These are phyloP conservation scores for Dermochelys coriacea DNA, from an alignment of 2,797 vertebrate species.

Conservation along the genomic window DNA sequence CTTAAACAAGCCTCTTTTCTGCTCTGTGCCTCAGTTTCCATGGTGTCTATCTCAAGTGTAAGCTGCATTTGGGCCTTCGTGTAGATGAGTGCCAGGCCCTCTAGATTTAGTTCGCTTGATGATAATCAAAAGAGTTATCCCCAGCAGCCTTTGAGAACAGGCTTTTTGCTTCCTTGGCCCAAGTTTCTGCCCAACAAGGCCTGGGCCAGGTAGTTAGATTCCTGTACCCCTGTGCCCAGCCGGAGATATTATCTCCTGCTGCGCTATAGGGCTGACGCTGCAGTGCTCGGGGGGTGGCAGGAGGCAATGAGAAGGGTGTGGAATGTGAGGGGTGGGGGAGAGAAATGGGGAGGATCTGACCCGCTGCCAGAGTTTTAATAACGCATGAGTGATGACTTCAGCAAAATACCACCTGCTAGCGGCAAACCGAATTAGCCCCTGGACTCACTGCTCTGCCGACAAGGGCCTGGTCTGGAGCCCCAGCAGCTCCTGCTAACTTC, in stretches of 20 bases:
- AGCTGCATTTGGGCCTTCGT: neutral
- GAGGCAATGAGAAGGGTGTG: neutral
- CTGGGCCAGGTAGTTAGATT: neutral
- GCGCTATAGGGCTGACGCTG: neutral
- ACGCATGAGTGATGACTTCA: neutral
- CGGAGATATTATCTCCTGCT: neutral
- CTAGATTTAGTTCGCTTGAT: neutral
- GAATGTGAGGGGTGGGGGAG: neutral
- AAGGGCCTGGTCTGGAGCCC: neutral
- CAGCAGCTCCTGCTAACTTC: neutral
- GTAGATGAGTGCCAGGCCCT: accelerated
- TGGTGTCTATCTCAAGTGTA: neutral
- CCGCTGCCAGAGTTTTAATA: neutral
- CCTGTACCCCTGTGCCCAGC: neutral
- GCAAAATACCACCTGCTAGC: neutral
- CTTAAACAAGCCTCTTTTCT: neutral
- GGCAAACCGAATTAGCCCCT: neutral
- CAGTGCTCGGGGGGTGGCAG: neutral
- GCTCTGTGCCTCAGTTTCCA: neutral
- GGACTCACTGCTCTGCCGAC: neutral
- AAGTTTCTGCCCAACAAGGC: neutral
- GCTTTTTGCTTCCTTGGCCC: accelerated
- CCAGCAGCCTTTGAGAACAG: neutral
- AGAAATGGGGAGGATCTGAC: neutral
- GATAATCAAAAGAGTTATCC: neutral